Evolutionary conservation across 2,113 vertebrate species (phyloP).

Genomic region (Sylvicapra grimmia): DNA sequence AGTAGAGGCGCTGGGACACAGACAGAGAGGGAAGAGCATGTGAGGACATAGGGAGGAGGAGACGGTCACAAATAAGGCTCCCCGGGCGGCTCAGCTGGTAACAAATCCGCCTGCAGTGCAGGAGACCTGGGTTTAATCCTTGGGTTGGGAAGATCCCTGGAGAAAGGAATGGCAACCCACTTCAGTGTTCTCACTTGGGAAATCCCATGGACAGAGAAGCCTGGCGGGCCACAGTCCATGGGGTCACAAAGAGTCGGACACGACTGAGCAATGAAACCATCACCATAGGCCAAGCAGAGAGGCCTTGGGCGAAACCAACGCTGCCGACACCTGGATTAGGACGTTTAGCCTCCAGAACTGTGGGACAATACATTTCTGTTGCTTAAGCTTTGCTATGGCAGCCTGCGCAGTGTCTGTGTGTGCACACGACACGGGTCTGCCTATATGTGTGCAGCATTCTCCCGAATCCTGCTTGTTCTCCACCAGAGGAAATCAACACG

Average conservation of each 20-base stretch:
- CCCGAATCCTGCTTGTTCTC: too few relatives aligned
- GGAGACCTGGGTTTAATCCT: background rate
- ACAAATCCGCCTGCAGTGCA: background rate
- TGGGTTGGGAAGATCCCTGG: background rate
- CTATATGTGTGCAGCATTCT: accelerated
- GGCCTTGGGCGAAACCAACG: background rate
- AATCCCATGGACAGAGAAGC: background rate
- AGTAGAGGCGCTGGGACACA: background rate
- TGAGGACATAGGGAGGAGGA: background rate
- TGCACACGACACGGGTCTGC: too few relatives aligned
- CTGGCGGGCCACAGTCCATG: background rate
- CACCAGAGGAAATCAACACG: background rate
- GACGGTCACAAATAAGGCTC: accelerated
- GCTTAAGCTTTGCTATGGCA: background rate
- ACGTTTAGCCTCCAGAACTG: background rate
- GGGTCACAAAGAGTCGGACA: accelerated
- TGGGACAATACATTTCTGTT: background rate
- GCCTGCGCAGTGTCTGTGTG: background rate
- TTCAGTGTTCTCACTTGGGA: background rate
- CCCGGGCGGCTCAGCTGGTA: accelerated
- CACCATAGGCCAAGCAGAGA: background rate
- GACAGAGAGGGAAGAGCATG: background rate
- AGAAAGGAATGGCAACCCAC: background rate
- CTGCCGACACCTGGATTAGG: background rate
- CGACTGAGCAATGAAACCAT: background rate